These are phyloP conservation scores for Lontra canadensis DNA, from an alignment of 2,113 vertebrate species.

Conservation along the genomic window DNA sequence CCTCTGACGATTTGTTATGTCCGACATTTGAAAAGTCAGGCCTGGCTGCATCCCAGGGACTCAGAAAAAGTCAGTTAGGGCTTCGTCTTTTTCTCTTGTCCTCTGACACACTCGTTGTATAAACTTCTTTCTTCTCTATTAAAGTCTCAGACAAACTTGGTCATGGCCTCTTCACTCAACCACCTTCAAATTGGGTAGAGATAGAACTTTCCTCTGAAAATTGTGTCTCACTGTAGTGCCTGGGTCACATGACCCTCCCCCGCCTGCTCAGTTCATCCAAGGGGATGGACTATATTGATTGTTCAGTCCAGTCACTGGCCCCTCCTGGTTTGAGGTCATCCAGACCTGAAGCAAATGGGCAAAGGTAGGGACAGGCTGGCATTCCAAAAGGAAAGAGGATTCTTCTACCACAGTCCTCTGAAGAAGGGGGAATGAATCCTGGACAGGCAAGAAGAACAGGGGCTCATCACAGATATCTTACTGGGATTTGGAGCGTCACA, in stretches of 20 bases:
- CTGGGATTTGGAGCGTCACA: neutral
- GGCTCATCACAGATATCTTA: neutral
- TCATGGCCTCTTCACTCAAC: neutral
- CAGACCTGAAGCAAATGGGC: neutral
- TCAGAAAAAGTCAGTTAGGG: neutral
- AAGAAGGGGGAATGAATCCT: neutral
- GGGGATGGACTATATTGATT: neutral
- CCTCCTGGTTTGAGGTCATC: neutral
- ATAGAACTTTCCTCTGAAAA: neutral
- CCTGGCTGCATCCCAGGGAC: neutral
- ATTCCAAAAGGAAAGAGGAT: neutral
- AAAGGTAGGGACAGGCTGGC: neutral
- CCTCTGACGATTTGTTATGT: slow-evolving; percentile 6
- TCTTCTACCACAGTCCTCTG: neutral
- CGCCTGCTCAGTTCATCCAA: neutral
- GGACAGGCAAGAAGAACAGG: neutral
- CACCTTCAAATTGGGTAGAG: neutral
- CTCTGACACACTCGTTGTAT: neutral
- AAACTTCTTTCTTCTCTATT: neutral
- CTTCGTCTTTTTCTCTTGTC: neutral
- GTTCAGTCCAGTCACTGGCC: neutral
- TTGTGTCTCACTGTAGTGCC: neutral
- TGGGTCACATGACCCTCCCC: neutral
- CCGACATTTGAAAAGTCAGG: slow-evolving; percentile 29
- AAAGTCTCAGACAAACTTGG: neutral